Evolutionary conservation across 2,113 vertebrate species (phyloP).

Genomic region (Burhinus bistriatus): DNA sequence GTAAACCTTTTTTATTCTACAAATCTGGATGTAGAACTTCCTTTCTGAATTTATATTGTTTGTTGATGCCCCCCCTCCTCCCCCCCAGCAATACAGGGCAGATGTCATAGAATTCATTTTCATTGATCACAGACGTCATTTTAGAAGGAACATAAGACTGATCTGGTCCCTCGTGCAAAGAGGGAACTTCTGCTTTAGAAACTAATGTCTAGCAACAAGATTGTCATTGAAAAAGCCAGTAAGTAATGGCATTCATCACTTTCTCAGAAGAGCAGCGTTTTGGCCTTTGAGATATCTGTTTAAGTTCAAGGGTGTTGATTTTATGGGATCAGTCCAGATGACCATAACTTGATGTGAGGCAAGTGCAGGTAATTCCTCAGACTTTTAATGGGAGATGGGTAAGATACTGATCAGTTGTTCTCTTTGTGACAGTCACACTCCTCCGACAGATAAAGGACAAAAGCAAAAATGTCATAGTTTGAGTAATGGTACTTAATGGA

Average conservation of each 20-base stretch:
- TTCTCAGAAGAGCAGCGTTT: background rate
- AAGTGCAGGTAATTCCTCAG: slow-evolving; percentile 8
- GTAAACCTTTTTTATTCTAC: background rate
- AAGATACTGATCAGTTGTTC: background rate
- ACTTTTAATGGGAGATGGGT: background rate
- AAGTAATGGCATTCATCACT: background rate
- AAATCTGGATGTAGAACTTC: background rate
- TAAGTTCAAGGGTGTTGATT: slow-evolving; percentile 61
- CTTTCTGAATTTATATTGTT: background rate
- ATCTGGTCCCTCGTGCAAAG: background rate
- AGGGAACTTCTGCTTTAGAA: background rate
- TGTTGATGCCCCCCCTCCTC: background rate
- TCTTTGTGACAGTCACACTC: background rate
- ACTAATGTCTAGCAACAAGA: background rate
- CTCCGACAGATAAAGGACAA: background rate
- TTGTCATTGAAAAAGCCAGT: background rate
- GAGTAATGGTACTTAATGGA: background rate
- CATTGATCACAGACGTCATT: background rate
- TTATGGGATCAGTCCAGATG: slow-evolving; percentile 52
- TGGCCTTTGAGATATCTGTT: slow-evolving; percentile 53
- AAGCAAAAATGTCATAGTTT: background rate
- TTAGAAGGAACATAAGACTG: background rate
- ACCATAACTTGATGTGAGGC: slow-evolving; percentile 19
- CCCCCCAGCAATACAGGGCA: background rate
- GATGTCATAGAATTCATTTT: background rate